These are phyloP conservation scores for Galeruca laticollis DNA, from an alignment of 2,888 invertebrate species.

Conservation along the genomic window DNA sequence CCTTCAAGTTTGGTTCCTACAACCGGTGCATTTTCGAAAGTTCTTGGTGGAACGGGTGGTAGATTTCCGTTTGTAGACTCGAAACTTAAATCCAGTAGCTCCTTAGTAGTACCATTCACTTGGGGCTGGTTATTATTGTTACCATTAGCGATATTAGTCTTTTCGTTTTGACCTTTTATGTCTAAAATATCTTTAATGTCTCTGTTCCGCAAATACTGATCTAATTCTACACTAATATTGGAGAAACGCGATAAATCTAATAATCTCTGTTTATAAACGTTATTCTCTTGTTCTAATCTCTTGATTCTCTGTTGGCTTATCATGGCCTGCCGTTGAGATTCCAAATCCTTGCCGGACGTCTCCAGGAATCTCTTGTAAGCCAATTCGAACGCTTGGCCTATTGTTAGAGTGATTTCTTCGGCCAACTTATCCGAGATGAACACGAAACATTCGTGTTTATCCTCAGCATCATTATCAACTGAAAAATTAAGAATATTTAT, in stretches of 20 bases:
- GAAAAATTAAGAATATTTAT: slow-evolving; percentile 40
- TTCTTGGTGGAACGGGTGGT: slow-evolving; percentile 68
- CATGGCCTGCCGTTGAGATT: slow-evolving; percentile 83
- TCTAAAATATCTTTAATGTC: slow-evolving; percentile 69
- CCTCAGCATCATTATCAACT: slow-evolving; percentile 71
- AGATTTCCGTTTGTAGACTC: slow-evolving; percentile 60
- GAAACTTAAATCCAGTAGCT: slow-evolving; percentile 61
- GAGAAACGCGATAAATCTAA: slow-evolving; percentile 73
- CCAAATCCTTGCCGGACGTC: slow-evolving; percentile 89
- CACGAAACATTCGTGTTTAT: slow-evolving; percentile 95
- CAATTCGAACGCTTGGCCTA: slow-evolving; percentile 98
- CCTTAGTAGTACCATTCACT: slow-evolving; percentile 50
- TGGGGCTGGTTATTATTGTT: slow-evolving; percentile 22
- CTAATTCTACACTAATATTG: slow-evolving; percentile 69
- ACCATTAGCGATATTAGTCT: slow-evolving; percentile 11
- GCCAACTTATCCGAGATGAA: slow-evolving; percentile 97
- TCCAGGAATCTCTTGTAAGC: slow-evolving; percentile 96
- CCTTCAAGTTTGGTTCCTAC: slow-evolving; percentile 85
- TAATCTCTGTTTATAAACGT: slow-evolving; percentile 84
- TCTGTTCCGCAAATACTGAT: slow-evolving; percentile 68
- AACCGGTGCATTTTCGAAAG: slow-evolving; percentile 70
- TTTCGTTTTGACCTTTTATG: slow-evolving; percentile 50
- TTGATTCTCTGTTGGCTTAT: slow-evolving; percentile 88
- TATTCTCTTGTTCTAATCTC: slow-evolving; percentile 87
- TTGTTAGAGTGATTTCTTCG: slow-evolving; percentile 96